Base-by-base conservation (phyloP, 1,140 invertebrate genomes). In the Penaeus japonicus region DNA sequence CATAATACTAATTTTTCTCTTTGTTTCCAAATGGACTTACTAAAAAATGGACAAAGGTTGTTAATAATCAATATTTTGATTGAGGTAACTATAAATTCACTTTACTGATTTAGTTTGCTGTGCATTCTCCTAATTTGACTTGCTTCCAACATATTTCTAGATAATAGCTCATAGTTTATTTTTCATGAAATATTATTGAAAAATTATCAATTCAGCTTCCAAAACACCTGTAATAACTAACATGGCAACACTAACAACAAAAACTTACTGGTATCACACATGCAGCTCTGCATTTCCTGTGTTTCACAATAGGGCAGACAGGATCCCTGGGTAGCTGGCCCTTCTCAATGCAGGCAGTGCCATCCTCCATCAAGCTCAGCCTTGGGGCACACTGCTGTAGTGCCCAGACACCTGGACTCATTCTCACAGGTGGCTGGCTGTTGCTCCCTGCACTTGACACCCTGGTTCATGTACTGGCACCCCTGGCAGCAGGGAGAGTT, bases 221-320 rank as follows among this genome's bases (percentile, higher is more conserved):
- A 65, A 83, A 70, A 7, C 22, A 35, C 5, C 39, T 59, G 30
- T 4, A 78, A 22, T 7, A 53, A 53, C 27, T 53, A n/a, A n/a
- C n/a, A n/a, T 39, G 27, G 1, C 47, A 79, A 32, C 17, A 24
- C n/a, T 32, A 22, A 47, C 24, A 65, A 75, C 30, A 85, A 22
- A 86, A 73, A 92, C 94, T 93, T 94, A 96, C 97, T 96, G 90
- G 96, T 96, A 92, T 98, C 97, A 93, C 97, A 99, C 96, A 98
- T 97, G 93, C 97, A 98, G 92, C 97, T 98, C 92, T 97, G 96
- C 91, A 96, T 93, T 57, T 96, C 96, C 92, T 97, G 96, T 2
- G 96, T 98, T 93, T 98, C 97, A 92, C 97, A 99, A 92, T 97
- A 98, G 2, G 97, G 96, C 90, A 97, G 94, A 92, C 97, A 99